Conservation (phyloP, 1,140 invertebrate genomes). For the Bradysia coprophila region DNA sequence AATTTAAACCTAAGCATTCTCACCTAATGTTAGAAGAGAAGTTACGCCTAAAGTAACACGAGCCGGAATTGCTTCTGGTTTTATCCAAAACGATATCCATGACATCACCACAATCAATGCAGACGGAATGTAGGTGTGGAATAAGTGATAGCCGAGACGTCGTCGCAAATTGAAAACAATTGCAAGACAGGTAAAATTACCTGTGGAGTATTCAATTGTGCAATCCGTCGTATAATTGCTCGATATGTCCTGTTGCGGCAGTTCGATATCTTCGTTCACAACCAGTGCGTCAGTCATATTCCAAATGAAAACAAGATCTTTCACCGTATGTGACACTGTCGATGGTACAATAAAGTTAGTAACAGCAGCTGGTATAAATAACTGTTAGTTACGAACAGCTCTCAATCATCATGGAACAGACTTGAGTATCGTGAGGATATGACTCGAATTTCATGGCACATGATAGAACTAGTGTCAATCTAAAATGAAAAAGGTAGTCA, state of each 20-base stretch:
- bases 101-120: conserved; percentile 83
- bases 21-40: conserved; percentile 61
- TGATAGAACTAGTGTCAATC: conserved; percentile 66
- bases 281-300: conserved; percentile 73
- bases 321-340: conserved; percentile 64
- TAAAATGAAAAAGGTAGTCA: conserved; percentile 26
- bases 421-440: conserved; percentile 78
- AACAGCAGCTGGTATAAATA: neutral
- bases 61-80: conserved; percentile 67
- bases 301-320: conserved; percentile 73
- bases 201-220: conserved; percentile 63
- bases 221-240: conserved; percentile 77
- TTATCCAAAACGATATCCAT: conserved; percentile 89
- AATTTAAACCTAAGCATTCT: conserved; percentile 3
- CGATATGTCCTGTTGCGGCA: conserved; percentile 71
- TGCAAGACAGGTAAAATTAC: conserved; percentile 74
- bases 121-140: conserved; percentile 81
- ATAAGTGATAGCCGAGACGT: conserved; percentile 71
- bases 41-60: conserved; percentile 43
- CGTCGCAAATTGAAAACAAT: conserved; percentile 67
- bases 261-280: conserved; percentile 68
- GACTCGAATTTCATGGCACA: conserved; percentile 89
- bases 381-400: conserved; percentile 45
- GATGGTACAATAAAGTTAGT: neutral
- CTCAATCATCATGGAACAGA: conserved; percentile 82